Base-by-base conservation (phyloP, 2,888 invertebrate genomes). In the Athalia rosae region DNA sequence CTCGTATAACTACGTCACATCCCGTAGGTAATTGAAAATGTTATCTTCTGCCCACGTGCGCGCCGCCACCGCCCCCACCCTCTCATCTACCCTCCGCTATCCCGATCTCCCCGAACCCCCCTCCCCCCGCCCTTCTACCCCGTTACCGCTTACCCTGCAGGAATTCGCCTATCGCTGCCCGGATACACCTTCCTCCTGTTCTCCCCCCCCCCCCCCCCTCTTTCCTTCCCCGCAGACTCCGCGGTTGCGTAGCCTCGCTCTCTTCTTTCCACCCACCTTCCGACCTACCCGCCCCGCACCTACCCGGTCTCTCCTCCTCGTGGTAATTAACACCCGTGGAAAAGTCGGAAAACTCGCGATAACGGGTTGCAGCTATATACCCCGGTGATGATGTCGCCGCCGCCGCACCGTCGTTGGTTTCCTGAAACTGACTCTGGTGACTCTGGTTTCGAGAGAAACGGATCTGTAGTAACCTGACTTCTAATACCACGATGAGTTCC, bases 1-100 rank as follows among this genome's bases (percentile, higher is more conserved):
- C 89, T 89, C 89, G 73, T 74, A 88, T 89, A 89, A 89, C 88
- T 89, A 86, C 89, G 86, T 89, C 88, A 87, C 87, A 89, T 89
- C 89, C 89, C 89, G 89, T 85, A 87, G 89, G 89, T 89, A 89
- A 89, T 89, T 89, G 89, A 89, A 89, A 89, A 89, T 86, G 88
- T 89, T 89, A 89, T 89, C 89, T 89, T 85, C 87, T 84, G 83
- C 87, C 87, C 87, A 83, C 82, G 82, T 85, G 83, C 83, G 73
- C 73, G 43, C 53, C 69, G 4, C 56, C 69, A 9, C 11, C 83
- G 85, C 83, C 84, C 82, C 86, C 87, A 4, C 87, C 87, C 85
- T 86, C 84, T 82, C 86, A 80, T 81, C 82, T 79, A 77, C 79
- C 77, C 53, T 76, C 28, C 28, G 28, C 66, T 76, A 58, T 45